Evolutionary conservation across 2,797 vertebrate genomes (phyloP).

Genomic region (Lemur catta): DNA sequence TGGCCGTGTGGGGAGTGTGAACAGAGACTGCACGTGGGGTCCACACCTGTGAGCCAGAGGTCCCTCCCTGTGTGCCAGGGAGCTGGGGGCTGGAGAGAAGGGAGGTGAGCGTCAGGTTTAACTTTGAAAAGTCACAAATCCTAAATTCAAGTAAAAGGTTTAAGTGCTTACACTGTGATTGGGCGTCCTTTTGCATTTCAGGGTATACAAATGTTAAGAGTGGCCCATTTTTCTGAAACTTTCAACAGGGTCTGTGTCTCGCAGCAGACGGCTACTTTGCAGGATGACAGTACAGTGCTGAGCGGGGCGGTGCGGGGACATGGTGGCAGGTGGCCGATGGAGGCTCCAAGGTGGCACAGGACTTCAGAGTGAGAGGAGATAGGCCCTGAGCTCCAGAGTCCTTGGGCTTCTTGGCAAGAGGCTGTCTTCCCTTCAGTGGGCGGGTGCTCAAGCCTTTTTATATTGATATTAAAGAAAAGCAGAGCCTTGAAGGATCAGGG

Average conservation of each 20-base stretch:
- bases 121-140: not conserved
- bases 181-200: not conserved
- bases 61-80: not conserved
- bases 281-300: not conserved
- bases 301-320: fast-evolving
- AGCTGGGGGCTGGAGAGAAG: not conserved
- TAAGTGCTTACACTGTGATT: not conserved
- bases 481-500: not conserved
- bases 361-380: not conserved
- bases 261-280: not conserved
- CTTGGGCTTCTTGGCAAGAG: not conserved
- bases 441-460: not conserved
- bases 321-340: fast-evolving
- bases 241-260: not conserved
- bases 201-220: not conserved
- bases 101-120: too few species aligned
- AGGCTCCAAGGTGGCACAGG: too few species aligned
- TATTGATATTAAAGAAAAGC: not conserved
- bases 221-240: not conserved
- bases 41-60: not conserved
- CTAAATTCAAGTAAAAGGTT: not conserved
- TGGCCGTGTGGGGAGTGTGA: too few species aligned
- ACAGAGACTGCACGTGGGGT: not conserved
- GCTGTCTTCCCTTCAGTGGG: not conserved
- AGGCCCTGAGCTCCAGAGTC: not conserved